A percentile compares a stretch with the other conserved stretches of the same genome.
Conservation (phyloP, 2,113 vertebrate genomes). For the Anguilla japonica region DNA sequence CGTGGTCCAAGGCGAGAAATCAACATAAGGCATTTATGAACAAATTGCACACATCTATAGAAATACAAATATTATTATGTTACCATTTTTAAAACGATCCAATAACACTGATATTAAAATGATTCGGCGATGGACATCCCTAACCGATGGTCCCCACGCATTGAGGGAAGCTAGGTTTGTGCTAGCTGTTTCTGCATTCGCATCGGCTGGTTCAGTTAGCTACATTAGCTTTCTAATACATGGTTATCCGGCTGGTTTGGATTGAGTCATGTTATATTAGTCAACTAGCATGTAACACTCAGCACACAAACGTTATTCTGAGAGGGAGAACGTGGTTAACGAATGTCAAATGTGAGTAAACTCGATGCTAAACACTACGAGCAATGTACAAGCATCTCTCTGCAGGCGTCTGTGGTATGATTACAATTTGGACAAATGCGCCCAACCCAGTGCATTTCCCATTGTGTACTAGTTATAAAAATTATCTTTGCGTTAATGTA, state of each 20-base stretch:
- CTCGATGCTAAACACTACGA: neutral
- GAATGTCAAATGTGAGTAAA: neutral
- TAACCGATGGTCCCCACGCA: neutral
- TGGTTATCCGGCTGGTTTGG: neutral
- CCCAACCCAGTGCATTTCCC: conserved; percentile 13
- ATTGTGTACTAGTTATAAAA: neutral
- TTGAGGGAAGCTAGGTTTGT: neutral
- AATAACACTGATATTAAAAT: neutral
- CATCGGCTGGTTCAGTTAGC: neutral
- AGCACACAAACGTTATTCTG: neutral
- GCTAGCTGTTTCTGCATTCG: neutral
- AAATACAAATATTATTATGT: neutral
- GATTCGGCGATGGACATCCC: neutral
- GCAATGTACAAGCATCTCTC: neutral
- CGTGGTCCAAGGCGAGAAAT: neutral
- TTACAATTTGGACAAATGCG: conserved; percentile 3
- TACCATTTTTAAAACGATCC: neutral
- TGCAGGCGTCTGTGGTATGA: neutral
- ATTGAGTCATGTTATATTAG: no score
- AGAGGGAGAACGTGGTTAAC: neutral
- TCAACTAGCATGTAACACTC: neutral
- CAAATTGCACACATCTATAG: neutral
- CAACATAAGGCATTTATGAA: neutral
- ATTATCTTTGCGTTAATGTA: neutral
- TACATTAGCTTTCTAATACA: neutral